A percentile compares a stretch with the other conserved stretches of the same genome.
These are phyloP conservation scores for Aegotheles bennettii DNA, from an alignment of 2,113 vertebrate species.

Conservation along the genomic window DNA sequence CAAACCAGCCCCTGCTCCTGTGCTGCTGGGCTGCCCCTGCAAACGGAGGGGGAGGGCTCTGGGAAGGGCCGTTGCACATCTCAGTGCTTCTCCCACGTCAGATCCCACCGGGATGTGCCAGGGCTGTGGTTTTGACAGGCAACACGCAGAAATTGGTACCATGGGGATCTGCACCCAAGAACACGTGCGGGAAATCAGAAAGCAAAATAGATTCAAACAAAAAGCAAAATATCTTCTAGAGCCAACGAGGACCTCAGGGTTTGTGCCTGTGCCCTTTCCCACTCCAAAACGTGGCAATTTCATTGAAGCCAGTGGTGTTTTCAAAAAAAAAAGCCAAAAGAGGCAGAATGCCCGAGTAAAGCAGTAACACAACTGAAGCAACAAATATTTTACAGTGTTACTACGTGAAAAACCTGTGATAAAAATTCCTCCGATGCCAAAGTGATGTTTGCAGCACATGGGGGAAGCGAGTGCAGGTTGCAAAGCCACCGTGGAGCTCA, in stretches of 20 bases:
- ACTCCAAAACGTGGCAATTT: neutral
- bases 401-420: neutral
- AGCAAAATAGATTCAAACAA: too few relatives aligned
- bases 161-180: neutral
- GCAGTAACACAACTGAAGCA: fast-evolving
- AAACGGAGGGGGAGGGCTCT: neutral
- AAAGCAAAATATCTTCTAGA: neutral
- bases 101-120: fast-evolving
- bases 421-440: neutral
- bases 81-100: neutral
- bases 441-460: fast-evolving
- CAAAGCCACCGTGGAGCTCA: too few relatives aligned
- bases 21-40: too few relatives aligned
- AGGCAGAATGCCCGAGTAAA: neutral
- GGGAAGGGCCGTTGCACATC: too few relatives aligned
- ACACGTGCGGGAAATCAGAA: fast-evolving
- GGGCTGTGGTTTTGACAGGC: neutral
- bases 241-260: fast-evolving
- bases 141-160: too few relatives aligned
- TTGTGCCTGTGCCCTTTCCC: neutral
- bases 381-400: too few relatives aligned
- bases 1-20: neutral
- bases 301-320: neutral
- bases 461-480: fast-evolving
- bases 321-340: too few relatives aligned